phyloP scores from a whole-genome alignment of 2,113 vertebrate genomes.

The Plecturocebus donacophilus region DNA sequence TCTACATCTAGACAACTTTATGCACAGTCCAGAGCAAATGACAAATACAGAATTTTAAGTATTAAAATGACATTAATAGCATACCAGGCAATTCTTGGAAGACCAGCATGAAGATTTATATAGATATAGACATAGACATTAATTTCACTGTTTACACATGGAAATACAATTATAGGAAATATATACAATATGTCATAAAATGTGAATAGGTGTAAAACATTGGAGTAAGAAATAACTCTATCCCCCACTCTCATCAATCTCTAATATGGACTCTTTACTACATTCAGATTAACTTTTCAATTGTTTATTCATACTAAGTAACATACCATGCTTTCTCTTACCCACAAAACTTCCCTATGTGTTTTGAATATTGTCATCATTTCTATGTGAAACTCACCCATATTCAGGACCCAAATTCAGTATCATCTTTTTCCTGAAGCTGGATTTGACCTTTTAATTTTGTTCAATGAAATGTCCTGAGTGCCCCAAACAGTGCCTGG shows the following conservation, averaged over 20 bases:
- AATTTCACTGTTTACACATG: neutral
- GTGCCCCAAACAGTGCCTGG: neutral
- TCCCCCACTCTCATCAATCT: neutral
- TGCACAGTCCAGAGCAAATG: neutral
- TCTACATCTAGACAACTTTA: neutral
- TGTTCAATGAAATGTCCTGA: neutral
- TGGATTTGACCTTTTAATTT: neutral
- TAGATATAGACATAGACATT: neutral
- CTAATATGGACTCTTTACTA: neutral
- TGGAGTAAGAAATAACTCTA: neutral
- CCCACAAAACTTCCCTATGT: neutral
- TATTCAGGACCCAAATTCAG: neutral
- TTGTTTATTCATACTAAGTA: neutral
- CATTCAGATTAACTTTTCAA: neutral
- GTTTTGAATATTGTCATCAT: neutral
- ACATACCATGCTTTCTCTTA: neutral
- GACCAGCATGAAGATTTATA: neutral
- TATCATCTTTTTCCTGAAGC: neutral
- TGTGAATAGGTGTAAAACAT: neutral
- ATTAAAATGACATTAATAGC: neutral
- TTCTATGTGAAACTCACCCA: neutral
- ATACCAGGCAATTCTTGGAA: neutral
- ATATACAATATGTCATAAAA: neutral
- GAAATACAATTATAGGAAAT: neutral
- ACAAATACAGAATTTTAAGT: neutral